phyloP scores from a whole-genome alignment of 2,888 invertebrate genomes.

The Tanypteryx hageni region DNA sequence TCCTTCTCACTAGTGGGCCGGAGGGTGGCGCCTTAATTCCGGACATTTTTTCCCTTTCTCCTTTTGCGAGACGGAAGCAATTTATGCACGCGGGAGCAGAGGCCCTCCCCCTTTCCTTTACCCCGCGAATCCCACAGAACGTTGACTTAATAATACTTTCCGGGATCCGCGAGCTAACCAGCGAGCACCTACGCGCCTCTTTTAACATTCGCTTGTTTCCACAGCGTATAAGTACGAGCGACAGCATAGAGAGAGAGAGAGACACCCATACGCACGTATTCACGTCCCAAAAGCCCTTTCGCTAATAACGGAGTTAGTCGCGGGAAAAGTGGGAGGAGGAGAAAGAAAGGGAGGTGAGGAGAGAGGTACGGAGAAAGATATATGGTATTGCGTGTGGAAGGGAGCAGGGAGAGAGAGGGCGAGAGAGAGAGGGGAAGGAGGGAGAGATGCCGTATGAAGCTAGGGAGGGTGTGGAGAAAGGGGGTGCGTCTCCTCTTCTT shows the following conservation, averaged over 20 bases:
- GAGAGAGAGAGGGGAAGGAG: neutral
- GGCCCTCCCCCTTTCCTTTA: neutral
- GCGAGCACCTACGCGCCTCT: no score
- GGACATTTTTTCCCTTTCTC: neutral
- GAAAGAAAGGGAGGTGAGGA: neutral
- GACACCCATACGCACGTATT: neutral
- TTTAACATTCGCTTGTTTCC: no score
- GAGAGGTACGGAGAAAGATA: neutral
- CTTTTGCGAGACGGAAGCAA: neutral
- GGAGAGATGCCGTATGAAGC: neutral
- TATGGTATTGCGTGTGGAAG: neutral
- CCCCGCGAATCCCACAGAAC: neutral
- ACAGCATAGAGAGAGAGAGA: neutral
- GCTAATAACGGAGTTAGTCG: conserved; percentile 40
- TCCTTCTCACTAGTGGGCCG: neutral
- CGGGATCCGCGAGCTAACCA: neutral
- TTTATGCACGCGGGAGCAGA: neutral
- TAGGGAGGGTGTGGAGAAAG: neutral
- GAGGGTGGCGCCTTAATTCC: neutral
- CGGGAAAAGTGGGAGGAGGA: neutral
- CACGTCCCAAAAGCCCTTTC: neutral
- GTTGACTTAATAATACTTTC: conserved; percentile 3
- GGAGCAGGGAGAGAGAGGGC: neutral
- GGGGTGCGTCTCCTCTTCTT: neutral
- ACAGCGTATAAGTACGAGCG: no score